Evolutionary conservation across 1,140 invertebrate genomes (phyloP).

Genomic region (Colletes gigas): DNA sequence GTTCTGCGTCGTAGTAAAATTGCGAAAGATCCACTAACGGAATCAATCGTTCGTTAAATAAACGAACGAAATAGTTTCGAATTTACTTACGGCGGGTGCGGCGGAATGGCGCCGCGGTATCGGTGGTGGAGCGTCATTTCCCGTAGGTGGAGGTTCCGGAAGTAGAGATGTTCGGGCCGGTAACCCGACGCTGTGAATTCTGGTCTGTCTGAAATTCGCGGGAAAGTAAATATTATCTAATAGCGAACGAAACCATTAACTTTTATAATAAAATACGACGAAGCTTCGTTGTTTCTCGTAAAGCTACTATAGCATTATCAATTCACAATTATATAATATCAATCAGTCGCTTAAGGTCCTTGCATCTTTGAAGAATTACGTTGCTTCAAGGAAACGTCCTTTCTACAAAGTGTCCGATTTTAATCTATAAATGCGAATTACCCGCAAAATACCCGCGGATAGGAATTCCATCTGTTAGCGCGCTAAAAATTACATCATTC

Average conservation of each 20-base stretch:
- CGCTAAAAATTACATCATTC: too few species aligned
- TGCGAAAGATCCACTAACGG: neutral
- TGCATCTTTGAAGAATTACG: neutral
- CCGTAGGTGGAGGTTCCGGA: slow-evolving; percentile 65
- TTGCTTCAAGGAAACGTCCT: too few species aligned
- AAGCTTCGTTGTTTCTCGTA: too few species aligned
- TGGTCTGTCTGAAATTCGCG: slow-evolving; percentile 67
- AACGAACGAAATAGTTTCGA: slow-evolving; percentile 3
- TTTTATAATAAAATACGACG: neutral
- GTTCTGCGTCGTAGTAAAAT: neutral
- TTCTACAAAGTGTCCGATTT: too few species aligned
- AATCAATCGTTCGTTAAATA: neutral
- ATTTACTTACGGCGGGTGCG: slow-evolving; percentile 71
- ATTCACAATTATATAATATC: too few species aligned
- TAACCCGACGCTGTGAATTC: slow-evolving; percentile 75
- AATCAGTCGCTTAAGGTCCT: neutral
- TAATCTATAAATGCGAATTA: too few species aligned
- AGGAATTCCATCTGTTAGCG: too few species aligned
- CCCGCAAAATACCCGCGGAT: too few species aligned
- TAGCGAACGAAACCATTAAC: neutral
- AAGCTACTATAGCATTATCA: neutral
- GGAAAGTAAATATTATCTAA: neutral
- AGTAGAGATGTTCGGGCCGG: slow-evolving; percentile 69
- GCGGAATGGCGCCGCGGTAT: slow-evolving; percentile 77
- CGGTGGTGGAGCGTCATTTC: slow-evolving; percentile 65